Evolutionary conservation across 2,797 vertebrate genomes (phyloP), one percentile per base, ranked within the genome.

Genomic region (Chaenodraco wilsoni): DNA sequence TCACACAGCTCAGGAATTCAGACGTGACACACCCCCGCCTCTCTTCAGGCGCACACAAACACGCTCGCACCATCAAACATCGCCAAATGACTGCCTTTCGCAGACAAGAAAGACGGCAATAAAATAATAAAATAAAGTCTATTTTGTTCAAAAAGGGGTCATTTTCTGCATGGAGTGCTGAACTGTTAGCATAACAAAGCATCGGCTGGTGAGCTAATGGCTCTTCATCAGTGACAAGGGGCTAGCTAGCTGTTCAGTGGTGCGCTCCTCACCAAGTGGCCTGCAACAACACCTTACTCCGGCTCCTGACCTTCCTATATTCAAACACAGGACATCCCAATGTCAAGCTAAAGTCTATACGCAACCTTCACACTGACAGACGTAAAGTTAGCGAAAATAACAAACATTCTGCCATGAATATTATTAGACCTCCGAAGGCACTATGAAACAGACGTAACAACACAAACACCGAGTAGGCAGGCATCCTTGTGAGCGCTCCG

Each of bases 121-220:
- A 94, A 94, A 94, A 94, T 91, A 89, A 87, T 89, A 88, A 94
- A 93, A 94, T 91, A 93, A 94, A 93, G 85, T 79, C 82, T 80
- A 92, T 94, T 92, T 94, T 94, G 91, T 94, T 89, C 85, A 92
- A 93, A 87, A 85, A 78, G 78, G 87, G 93, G 93, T 95, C 93
- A 90, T 78, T 90, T 90, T 94, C 90, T 92, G 88, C 90, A 93
- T 86, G 89, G 90, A 87, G 87, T 57, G 88, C 87, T 89, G 80
- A 90, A 78, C 85, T 88, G 82, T 94, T 94, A 91, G 90, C 92
- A 95, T 95, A 94, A 93, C 94, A 95, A 94, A 94, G 94, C 85
- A 54, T 68, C 87, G 89, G 89, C 71, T 88, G 84, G 90, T 79
- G 87, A 91, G 90, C 93, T 95, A 94, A 94, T 94, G 93, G 92